Evolutionary conservation across 2,888 invertebrate species (phyloP).

Genomic region (Zaprionus obscuricornis): DNA sequence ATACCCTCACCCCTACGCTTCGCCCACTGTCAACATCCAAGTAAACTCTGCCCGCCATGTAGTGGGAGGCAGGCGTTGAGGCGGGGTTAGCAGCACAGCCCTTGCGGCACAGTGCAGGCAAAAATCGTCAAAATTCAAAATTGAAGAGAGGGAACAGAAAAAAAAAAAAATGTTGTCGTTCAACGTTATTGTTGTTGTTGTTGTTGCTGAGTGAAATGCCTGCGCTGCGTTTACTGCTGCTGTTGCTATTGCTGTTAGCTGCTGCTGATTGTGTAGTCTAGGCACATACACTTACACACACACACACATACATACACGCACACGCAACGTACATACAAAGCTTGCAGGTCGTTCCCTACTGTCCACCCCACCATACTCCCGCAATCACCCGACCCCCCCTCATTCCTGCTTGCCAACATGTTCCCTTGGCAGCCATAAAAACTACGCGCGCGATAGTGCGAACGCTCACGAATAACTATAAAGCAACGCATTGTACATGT

Average conservation of each 20-base stretch:
- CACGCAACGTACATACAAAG: constrained; percentile 27
- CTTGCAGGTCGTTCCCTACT: constrained; percentile 54
- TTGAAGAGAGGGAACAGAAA: constrained; percentile 42
- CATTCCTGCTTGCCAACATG: neutral
- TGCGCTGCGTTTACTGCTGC: constrained; percentile 45
- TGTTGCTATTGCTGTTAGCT: constrained; percentile 14
- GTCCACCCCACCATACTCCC: constrained; percentile 25
- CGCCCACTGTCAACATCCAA: no score
- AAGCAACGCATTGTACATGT: constrained; percentile 40
- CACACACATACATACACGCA: constrained; percentile 5
- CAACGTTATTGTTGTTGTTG: constrained; percentile 15
- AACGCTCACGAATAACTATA: constrained; percentile 40
- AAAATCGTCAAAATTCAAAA: constrained; percentile 25
- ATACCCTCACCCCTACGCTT: neutral
- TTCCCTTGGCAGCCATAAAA: constrained; percentile 22
- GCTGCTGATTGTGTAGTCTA: constrained; percentile 72
- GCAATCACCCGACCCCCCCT: constrained; percentile 2
- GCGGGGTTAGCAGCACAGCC: no score
- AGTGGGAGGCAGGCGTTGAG: neutral
- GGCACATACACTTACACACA: constrained; percentile 46
- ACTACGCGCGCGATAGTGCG: constrained; percentile 61
- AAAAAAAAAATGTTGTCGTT: constrained; percentile 50
- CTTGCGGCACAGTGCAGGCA: constrained; percentile 36
- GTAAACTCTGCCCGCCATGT: neutral
- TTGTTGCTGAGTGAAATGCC: constrained; percentile 63